Evolutionary conservation across 2,888 invertebrate species (phyloP).

Genomic region (Plagodis pulveraria): DNA sequence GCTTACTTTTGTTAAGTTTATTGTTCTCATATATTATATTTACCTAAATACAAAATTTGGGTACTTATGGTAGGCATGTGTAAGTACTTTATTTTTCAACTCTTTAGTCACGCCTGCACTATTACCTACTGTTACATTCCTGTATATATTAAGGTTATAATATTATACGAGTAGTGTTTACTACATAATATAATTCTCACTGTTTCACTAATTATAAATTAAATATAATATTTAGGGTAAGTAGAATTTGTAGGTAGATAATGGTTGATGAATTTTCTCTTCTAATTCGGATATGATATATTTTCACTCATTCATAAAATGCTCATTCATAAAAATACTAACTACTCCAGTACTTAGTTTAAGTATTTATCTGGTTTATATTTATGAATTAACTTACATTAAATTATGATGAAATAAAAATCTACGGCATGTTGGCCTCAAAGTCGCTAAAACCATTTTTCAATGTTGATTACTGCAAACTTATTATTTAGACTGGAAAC

Average conservation of each 20-base stretch:
- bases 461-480: too few species aligned
- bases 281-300: constrained; percentile 22
- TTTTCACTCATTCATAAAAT: constrained; percentile 14
- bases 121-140: constrained; percentile 26
- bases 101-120: constrained; percentile 30
- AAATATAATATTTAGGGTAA: constrained; percentile 53
- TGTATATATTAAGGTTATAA: constrained; percentile 36
- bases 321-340: constrained; percentile 8
- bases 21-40: too few species aligned
- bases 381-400: too few species aligned
- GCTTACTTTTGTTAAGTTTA: too few species aligned
- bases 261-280: constrained; percentile 36
- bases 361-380: too few species aligned
- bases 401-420: too few species aligned
- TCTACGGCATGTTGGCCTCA: too few species aligned
- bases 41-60: too few species aligned
- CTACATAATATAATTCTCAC: constrained; percentile 65
- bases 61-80: background rate
- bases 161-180: constrained; percentile 65
- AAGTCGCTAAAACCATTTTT: too few species aligned
- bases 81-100: background rate
- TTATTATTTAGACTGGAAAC: too few species aligned
- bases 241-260: constrained; percentile 47
- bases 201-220: constrained; percentile 71
- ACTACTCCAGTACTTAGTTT: too few species aligned